Conservation (phyloP, 2,797 vertebrate species). For the Odontamblyopus rebecca region DNA sequence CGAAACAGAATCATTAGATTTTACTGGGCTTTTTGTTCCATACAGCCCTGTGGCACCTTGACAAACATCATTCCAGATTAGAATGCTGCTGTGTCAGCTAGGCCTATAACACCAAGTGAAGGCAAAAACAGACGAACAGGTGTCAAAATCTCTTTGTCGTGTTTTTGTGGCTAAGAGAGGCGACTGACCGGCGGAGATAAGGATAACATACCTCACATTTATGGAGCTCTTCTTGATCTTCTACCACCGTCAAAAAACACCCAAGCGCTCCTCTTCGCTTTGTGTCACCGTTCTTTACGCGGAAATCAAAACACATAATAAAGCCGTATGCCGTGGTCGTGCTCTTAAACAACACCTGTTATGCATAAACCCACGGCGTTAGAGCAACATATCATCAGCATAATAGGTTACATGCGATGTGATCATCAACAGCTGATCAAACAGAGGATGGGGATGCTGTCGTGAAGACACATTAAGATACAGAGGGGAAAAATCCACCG, state of each 20-base stretch:
- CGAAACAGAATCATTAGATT: conserved; percentile 44
- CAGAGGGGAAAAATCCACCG: conserved; percentile 42
- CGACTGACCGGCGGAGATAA: not conserved
- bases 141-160: conserved; percentile 68
- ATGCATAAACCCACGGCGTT: conserved; percentile 66
- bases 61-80: conserved; percentile 58
- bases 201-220: conserved; percentile 70
- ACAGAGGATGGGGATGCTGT: conserved; percentile 38
- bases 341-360: conserved; percentile 75
- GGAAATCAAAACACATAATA: conserved; percentile 55
- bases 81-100: conserved; percentile 55
- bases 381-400: conserved; percentile 56
- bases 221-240: conserved; percentile 46
- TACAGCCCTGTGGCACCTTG: conserved; percentile 51
- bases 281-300: conserved; percentile 57
- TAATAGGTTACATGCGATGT: conserved; percentile 37
- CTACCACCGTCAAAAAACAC: conserved; percentile 18
- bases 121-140: conserved; percentile 69
- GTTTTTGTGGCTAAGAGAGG: conserved; percentile 19
- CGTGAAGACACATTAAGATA: conserved; percentile 31
- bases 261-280: conserved; percentile 48
- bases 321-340: conserved; percentile 61
- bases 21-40: conserved; percentile 28
- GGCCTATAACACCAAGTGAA: conserved; percentile 56
- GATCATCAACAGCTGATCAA: conserved; percentile 69